phyloP scores from a whole-genome alignment of 2,113 vertebrate genomes.

The Myrmecophaga tridactyla region DNA sequence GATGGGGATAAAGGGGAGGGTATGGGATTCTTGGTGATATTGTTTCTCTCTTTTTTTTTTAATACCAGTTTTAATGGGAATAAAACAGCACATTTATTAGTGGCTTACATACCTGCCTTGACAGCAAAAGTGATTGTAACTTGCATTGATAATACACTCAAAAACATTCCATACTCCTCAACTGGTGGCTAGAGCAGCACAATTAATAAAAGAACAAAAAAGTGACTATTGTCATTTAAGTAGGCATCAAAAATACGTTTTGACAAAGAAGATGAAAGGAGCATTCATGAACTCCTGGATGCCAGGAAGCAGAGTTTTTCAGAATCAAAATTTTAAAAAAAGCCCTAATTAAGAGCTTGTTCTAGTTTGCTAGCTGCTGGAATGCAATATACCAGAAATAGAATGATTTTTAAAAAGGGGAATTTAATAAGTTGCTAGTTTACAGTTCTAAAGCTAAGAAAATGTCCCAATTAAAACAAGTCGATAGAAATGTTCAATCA shows the following conservation, averaged over 20 bases:
- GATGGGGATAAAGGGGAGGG: too few species aligned
- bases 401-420: too few species aligned
- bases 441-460: too few species aligned
- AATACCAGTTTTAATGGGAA: constrained; percentile 59
- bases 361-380: too few species aligned
- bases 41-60: too few species aligned
- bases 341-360: constrained; percentile 61
- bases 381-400: too few species aligned
- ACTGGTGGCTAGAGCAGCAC: not conserved
- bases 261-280: constrained; percentile 42
- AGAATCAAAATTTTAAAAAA: constrained; percentile 60
- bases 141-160: constrained; percentile 34
- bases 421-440: too few species aligned
- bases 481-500: too few species aligned
- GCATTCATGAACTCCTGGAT: constrained; percentile 80
- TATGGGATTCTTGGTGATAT: too few species aligned
- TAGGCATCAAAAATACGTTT: constrained; percentile 34
- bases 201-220: not conserved
- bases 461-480: too few species aligned
- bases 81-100: constrained; percentile 58
- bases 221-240: constrained; percentile 31
- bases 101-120: constrained; percentile 59
- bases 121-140: not conserved
- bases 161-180: constrained; percentile 47
- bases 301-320: constrained; percentile 79